Evolutionary conservation across 2,888 invertebrate genomes (phyloP), one percentile per base, ranked within the genome.

Genomic region (Leucania comma): DNA sequence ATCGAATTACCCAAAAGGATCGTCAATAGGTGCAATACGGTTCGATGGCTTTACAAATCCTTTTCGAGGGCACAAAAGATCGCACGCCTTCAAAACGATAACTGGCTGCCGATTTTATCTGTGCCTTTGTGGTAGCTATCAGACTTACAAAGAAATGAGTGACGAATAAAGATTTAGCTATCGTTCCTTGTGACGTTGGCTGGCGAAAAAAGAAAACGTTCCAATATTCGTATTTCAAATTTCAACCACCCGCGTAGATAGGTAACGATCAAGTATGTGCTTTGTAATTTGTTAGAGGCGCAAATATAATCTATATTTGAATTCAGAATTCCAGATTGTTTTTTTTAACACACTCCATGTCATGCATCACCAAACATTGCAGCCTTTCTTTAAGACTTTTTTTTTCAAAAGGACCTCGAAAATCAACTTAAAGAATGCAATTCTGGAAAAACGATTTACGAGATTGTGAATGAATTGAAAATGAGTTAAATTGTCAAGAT

Each of bases 31-130:
- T 81, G 85, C 79, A 83, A 80, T 83, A 83, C 80, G 84, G 81
- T 86, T 81, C 84, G 84, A 79, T 86, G 84, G 82, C 75, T 84
- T 82, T 86, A 87, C 87, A 84, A 89, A 86, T 88, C 87, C 86
- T 85, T 87, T 89, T 86, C 73, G 84, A 78, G 86, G 84, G 84
- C 86, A 85, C 84, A 84, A 87, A 88, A 88, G 87, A 88, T 87
- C 84, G 84, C 78, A 79, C 85, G 87, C 81, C 83, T 82, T 66
- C 80, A 72, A 78, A 76, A 86, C 85, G 88, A 90, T 90, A 90
- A 88, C 88, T 87, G 85, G 82, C 87, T 86, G 78, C 85, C 83
- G 90, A 90, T 91, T 89, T 89, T 88, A 91, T 91, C 89, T 84
- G 75, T 79, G 81, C 87, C 84, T 88, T 88, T 89, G 89, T 87